Percentiles rank a stretch among this genome's conserved stretches.
These are phyloP conservation scores for Scaptomyza graminum DNA, from an alignment of 1,140 invertebrate species.

Conservation along the genomic window DNA sequence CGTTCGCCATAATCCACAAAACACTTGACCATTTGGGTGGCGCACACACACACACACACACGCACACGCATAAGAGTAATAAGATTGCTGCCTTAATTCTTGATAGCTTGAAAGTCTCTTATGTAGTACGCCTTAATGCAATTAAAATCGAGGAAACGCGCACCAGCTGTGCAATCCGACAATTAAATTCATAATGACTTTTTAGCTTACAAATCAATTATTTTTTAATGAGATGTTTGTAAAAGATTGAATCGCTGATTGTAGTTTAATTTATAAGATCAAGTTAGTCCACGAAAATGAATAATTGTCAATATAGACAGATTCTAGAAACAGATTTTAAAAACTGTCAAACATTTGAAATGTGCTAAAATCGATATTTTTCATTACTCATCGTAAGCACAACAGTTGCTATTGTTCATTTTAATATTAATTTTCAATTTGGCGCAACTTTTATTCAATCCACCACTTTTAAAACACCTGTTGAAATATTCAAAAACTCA, in stretches of 20 bases:
- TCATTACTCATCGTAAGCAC: no score
- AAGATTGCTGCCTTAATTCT: constrained; percentile 55
- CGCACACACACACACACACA: constrained; percentile 44
- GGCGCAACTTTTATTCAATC: no score
- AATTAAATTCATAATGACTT: background rate
- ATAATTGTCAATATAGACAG: no score
- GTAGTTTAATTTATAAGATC: background rate
- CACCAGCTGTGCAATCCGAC: constrained; percentile 21
- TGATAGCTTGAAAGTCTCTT: constrained; percentile 35
- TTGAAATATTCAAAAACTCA: background rate
- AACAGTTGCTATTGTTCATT: no score
- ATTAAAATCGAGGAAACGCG: constrained; percentile 25
- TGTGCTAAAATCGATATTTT: no score
- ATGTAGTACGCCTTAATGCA: constrained; percentile 7
- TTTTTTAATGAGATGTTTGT: background rate
- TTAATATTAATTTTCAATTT: background rate
- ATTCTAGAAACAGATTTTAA: no score
- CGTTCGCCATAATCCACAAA: constrained; percentile 78
- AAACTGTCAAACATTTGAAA: no score
- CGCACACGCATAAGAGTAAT: constrained; percentile 40
- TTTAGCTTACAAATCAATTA: background rate
- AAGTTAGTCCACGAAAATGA: no score
- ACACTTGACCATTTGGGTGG: constrained; percentile 80
- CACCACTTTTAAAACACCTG: constrained; percentile 10
- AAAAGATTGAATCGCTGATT: background rate